Conservation (phyloP, 1,140 invertebrate genomes). For the Leucophenga varia region DNA sequence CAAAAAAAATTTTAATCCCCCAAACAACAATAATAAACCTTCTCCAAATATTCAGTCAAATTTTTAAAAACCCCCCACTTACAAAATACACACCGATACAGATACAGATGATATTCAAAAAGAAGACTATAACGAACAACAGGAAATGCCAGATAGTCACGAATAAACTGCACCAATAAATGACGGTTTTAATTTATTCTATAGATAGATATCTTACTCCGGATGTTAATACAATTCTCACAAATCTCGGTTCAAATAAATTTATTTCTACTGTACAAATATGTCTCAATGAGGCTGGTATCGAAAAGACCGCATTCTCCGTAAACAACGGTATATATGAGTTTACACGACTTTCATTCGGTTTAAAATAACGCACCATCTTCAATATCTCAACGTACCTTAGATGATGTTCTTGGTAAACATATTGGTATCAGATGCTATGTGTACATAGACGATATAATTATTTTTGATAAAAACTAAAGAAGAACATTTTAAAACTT, state of each 20-base stretch:
- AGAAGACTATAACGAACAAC: too few species aligned
- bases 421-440: constrained; percentile 4
- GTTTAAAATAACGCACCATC: constrained; percentile 8
- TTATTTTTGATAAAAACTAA: constrained; percentile 3
- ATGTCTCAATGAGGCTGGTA: not conserved
- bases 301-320: constrained; percentile 9
- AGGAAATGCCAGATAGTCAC: too few species aligned
- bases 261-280: constrained; percentile 1
- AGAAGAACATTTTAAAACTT: constrained; percentile 41
- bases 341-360: constrained; percentile 7
- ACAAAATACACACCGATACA: too few species aligned
- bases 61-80: too few species aligned
- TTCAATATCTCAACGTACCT: constrained; percentile 1
- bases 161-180: too few species aligned
- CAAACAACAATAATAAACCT: too few species aligned
- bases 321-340: constrained; percentile 10
- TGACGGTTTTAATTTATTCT: too few species aligned
- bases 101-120: too few species aligned
- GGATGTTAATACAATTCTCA: not conserved
- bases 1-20: too few species aligned
- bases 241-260: not conserved
- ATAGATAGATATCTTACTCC: not conserved
- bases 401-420: constrained; percentile 3
- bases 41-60: too few species aligned
- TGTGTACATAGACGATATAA: constrained; percentile 9